phyloP scores from a whole-genome alignment of 2,888 invertebrate genomes.

The Crematogaster levior region DNA sequence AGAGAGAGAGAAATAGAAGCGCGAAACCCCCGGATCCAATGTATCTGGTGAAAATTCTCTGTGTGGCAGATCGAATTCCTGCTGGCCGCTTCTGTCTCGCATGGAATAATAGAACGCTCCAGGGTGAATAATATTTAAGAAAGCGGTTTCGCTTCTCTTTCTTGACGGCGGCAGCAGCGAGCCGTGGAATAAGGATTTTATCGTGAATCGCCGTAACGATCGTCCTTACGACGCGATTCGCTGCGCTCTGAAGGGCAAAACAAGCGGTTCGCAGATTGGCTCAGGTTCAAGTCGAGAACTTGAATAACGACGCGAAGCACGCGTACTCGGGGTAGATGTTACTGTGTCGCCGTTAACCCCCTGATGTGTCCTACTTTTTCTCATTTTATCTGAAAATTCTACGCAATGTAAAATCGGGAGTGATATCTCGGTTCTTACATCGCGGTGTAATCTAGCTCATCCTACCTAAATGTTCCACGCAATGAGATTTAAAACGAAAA shows the following conservation, averaged over 20 bases:
- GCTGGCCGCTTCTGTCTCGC: slow-evolving; percentile 40
- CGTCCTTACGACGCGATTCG: slow-evolving; percentile 58
- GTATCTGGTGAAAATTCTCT: slow-evolving; percentile 33
- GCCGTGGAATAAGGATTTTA: slow-evolving; percentile 62
- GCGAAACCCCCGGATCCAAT: background rate
- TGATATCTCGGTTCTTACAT: slow-evolving; percentile 11
- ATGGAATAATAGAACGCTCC: slow-evolving; percentile 40
- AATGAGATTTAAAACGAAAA: slow-evolving; percentile 22
- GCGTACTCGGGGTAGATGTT: slow-evolving; percentile 27
- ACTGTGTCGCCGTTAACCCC: slow-evolving; percentile 19
- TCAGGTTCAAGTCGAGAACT: slow-evolving; percentile 60
- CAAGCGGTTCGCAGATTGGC: slow-evolving; percentile 59
- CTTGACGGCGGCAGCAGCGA: background rate
- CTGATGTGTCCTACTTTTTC: background rate
- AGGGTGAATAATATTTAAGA: slow-evolving; percentile 51
- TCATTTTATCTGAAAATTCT: slow-evolving; percentile 17
- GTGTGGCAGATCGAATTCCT: slow-evolving; percentile 44
- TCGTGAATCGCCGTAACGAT: slow-evolving; percentile 70
- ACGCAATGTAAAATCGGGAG: slow-evolving; percentile 20
- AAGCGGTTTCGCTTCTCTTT: slow-evolving; percentile 47
- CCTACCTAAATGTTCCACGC: background rate
- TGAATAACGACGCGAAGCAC: slow-evolving; percentile 64
- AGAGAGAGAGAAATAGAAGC: background rate
- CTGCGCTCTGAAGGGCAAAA: slow-evolving; percentile 50
- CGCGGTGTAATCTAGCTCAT: slow-evolving; percentile 23